Evolutionary conservation across 2,888 invertebrate species (phyloP), one percentile per base, ranked within the genome.

Genomic region (Hartigia nigra): DNA sequence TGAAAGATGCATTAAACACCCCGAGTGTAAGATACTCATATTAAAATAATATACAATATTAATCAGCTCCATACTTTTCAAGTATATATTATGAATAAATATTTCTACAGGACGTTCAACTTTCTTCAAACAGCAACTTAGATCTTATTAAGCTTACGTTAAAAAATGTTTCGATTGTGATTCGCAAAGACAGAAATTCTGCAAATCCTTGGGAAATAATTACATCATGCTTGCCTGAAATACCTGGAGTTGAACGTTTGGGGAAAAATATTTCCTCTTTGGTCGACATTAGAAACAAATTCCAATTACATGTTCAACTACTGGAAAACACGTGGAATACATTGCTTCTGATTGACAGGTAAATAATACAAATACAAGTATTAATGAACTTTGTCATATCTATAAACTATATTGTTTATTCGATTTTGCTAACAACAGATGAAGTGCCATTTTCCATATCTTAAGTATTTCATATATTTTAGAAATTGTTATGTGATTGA

Each of bases 401-500:
- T 76, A 70, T 76, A 75, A 55, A 35, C 36, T 34, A 76, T 39
- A 12, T 31, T 70, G 69, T 9, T 76, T 70, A 31, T 69, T 74
- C 72, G 35, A 70, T 70, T 35, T 36, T 69, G 32, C 14, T 14
- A 12, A 31, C 69, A 4, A 70, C 70, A 76, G 74, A 69, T 37
- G 34, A 55, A 70, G n/a, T 31, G 55, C 23, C 2, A 72, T 31
- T 72, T 32, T 72, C 5, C 3, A 5, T 72, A 72, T 72, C 14
- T 32, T 75, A 31, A 74, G 31, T n/a, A n/a, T 76, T 34, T 32
- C 12, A 70, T 31, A 32, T n/a, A 31, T 78, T 84, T 72, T 76
- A 91, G 91, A 69, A 84, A 87, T n/a, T 91, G 91, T 72, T 88
- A 88, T 83, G 85, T 91, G n/a, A 81, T 88, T 31, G 91, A 91